phyloP scores from a whole-genome alignment of 2,113 vertebrate species.

The Sciurus niger region DNA sequence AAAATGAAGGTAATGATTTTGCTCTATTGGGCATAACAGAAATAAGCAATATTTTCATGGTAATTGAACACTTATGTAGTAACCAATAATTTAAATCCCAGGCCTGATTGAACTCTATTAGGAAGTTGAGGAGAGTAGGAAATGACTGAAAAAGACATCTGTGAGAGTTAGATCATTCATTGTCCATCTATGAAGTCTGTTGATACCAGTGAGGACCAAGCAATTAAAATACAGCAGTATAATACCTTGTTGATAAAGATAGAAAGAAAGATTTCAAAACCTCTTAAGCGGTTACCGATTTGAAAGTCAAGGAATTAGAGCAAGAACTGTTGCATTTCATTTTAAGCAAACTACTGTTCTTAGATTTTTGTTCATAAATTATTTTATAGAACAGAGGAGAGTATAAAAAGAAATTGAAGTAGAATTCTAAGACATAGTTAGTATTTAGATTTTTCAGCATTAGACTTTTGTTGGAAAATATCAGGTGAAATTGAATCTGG shows the following conservation, averaged over 20 bases:
- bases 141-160: background rate
- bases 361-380: background rate
- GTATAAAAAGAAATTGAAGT: background rate
- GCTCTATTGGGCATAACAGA: background rate
- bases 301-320: background rate
- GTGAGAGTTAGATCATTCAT: background rate
- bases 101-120: background rate
- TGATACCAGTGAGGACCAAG: background rate
- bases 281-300: background rate
- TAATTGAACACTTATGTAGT: background rate
- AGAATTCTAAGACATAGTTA: background rate
- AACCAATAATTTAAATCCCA: background rate
- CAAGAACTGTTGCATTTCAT: background rate
- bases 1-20: background rate
- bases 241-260: background rate
- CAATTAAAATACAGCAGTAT: background rate
- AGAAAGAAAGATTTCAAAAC: background rate
- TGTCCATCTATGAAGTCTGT: background rate
- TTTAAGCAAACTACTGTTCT: background rate
- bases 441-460: background rate
- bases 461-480: background rate
- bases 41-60: background rate
- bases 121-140: background rate
- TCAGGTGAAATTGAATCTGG: background rate
- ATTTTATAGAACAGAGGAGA: background rate